Evolutionary conservation across 2,888 invertebrate species (phyloP), one percentile per base, ranked within the genome.

Genomic region (Pantelozetes paolii): DNA sequence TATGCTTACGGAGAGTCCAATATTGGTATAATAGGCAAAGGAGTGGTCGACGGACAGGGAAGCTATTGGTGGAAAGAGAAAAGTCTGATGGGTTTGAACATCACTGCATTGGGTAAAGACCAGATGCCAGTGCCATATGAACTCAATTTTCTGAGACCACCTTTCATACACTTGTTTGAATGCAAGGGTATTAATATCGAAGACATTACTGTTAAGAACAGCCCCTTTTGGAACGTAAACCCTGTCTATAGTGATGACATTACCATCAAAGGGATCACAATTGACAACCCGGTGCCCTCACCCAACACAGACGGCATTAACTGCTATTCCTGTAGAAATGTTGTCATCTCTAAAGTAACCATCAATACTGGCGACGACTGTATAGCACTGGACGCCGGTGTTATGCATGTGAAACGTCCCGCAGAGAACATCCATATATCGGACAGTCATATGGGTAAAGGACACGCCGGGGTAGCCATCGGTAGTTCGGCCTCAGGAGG

Each of bases 401-500:
- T 23, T 1, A 40, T 40, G 11, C 20, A 26, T 3, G 15, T 69
- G 2, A 26, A 26, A 5, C 69, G 69, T 1, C 69, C 69, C 13
- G 40, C 69, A 40, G 69, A 69, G 32, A 69, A 69, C n/a, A 15
- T 69, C 1, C 13, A 26, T 15, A 69, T 69, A 13, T 26, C 13
- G 1, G 32, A 69, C n/a, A 20, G 40, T 20, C 11, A n/a, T n/a
- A 42, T 40, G 42, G 1, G 2, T 1, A 23, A 20, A 15, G 69
- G 69, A 48, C 8, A 26, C 5, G 23, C 62, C 18, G 71, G 71
- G 13, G 48, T 71, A 13, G 64, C 28, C 48, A 71, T 71, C 20
- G 71, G 71, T 30, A 71, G 62, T 64, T 62, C 26, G 30, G 8
- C 8, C 11, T 42, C 71, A 1, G 71, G 71, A 2, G 45, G 36